Evolutionary conservation across 2,797 vertebrate genomes (phyloP).

Genomic region (Sebastes vulpes): DNA sequence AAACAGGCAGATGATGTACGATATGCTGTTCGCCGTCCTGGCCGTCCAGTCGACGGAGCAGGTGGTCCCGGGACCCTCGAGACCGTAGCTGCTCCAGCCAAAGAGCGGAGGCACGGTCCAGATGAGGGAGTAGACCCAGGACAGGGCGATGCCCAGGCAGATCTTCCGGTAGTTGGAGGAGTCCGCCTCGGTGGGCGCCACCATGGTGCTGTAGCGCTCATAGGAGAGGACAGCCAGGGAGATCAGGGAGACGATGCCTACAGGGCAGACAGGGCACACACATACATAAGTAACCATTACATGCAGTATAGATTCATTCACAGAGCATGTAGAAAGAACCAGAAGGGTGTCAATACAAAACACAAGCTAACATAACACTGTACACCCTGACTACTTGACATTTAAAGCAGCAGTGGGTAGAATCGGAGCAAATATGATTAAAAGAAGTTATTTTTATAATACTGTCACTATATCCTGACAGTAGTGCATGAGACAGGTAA

Average conservation of each 20-base stretch:
- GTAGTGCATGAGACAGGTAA: no score
- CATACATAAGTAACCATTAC: not conserved
- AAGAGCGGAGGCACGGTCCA: slow-evolving; percentile 88
- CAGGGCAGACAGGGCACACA: not conserved
- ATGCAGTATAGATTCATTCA: not conserved
- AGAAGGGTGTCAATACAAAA: not conserved
- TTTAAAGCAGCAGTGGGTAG: no score
- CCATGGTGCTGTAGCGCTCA: slow-evolving; percentile 88
- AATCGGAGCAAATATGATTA: no score
- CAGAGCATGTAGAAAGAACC: not conserved
- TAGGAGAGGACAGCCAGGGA: slow-evolving; percentile 90
- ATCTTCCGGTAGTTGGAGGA: slow-evolving; percentile 87
- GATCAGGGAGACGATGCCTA: slow-evolving; percentile 89
- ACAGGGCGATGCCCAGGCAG: slow-evolving; percentile 81
- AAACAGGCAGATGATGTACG: slow-evolving; percentile 89
- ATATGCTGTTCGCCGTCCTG: slow-evolving; percentile 83
- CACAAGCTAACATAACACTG: no score
- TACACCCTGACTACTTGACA: no score
- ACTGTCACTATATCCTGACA: no score
- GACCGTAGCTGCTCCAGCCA: slow-evolving; percentile 89
- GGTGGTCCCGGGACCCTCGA: slow-evolving; percentile 88
- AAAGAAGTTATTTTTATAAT: no score
- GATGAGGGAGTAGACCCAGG: slow-evolving; percentile 88
- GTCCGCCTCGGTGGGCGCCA: slow-evolving; percentile 83
- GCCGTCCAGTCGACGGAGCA: slow-evolving; percentile 90